These are phyloP conservation scores for Drosophila anomalata DNA, from an alignment of 2,888 invertebrate genomes.

Conservation along the genomic window DNA sequence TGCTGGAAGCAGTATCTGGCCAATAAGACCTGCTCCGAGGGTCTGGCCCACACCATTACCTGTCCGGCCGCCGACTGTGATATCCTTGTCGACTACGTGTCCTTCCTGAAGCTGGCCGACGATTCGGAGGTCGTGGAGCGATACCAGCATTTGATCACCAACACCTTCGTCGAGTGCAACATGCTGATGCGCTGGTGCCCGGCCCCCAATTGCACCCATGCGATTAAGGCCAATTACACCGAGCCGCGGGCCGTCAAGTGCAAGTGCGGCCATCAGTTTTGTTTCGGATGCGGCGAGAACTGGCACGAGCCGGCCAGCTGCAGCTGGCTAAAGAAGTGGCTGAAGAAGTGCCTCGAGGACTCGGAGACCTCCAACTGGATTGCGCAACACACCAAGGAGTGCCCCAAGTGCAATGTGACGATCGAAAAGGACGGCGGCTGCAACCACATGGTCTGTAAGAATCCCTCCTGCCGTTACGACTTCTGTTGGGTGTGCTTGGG, in stretches of 20 bases:
- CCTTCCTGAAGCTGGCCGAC: slow-evolving; percentile 95
- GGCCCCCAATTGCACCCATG: slow-evolving; percentile 98
- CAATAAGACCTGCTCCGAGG: slow-evolving; percentile 99
- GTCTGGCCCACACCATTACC: slow-evolving; percentile 96
- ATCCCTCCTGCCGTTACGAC: slow-evolving; percentile 98
- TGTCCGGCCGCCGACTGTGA: slow-evolving; percentile 98
- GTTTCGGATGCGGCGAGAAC: slow-evolving; percentile 97
- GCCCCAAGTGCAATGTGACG: slow-evolving; percentile 98
- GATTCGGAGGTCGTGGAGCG: slow-evolving; percentile 94
- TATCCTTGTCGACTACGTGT: slow-evolving; percentile 98
- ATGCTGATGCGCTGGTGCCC: slow-evolving; percentile 98
- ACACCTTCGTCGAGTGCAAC: slow-evolving; percentile 99
- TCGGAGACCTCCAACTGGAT: slow-evolving; percentile 99
- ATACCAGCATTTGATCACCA: slow-evolving; percentile 98
- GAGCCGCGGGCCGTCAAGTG: slow-evolving; percentile 96
- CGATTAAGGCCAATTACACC: slow-evolving; percentile 94
- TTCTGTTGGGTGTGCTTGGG: slow-evolving; percentile 99
- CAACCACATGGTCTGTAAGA: slow-evolving; percentile 99
- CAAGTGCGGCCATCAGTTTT: slow-evolving; percentile 96
- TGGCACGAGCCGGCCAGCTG: slow-evolving; percentile 99
- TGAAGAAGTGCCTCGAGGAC: slow-evolving; percentile 99
- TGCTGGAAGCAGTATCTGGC: slow-evolving; percentile 99
- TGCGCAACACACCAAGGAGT: slow-evolving; percentile 99
- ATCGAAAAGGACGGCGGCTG: slow-evolving; percentile 99
- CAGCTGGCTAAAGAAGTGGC: slow-evolving; percentile 95